Evolutionary conservation across 1,140 invertebrate species (phyloP), one percentile per base, ranked within the genome.

Genomic region (Oppia nitens): DNA sequence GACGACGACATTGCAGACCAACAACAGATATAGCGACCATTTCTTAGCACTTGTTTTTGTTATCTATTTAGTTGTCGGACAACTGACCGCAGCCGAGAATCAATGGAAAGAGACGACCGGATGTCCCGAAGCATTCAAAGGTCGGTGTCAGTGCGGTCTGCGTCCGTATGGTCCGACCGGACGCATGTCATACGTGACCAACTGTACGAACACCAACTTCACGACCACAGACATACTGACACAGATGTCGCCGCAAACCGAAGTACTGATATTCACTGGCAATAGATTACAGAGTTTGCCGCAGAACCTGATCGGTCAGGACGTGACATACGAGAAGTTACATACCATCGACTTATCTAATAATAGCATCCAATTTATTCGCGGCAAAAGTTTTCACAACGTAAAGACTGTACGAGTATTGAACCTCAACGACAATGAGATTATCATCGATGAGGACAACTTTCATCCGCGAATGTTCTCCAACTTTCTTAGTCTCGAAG

Each of bases 371-470:
- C 68, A 74, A 50, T 78, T 81, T 59, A 85, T 87, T 55, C 77
- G 77, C 63, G 84, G 84, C 1, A 84, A 85, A 69, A 74, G 82
- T 2, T 87, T 83, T 68, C 84, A 86, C 65, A 81, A 81, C 66
- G 83, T 87, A 1, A 74, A 74, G 47, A 77, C 76, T 53, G 83
- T 87, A 0, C 75, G 82, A 66, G 73, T 79, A n/a, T 70, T 87
- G 1, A 79, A 84, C 61, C 71, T 87, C 3, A 82, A 85, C 66
- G 79, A 85, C 65, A 87, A 87, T 66, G 72, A 83, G 60, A 67
- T 85, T 27, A 24, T 14, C 27, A 53, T 53, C 4, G 76, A 76
- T 0, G 79, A 78, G 59, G 73, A 75, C 62, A 76, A 79, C 23
- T 59, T 56, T 66, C 83, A 85, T 72, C 83, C 82, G 0, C 72